Evolutionary conservation across 2,888 invertebrate genomes (phyloP), one percentile per base, ranked within the genome.

Genomic region (Drosophila demipolita): DNA sequence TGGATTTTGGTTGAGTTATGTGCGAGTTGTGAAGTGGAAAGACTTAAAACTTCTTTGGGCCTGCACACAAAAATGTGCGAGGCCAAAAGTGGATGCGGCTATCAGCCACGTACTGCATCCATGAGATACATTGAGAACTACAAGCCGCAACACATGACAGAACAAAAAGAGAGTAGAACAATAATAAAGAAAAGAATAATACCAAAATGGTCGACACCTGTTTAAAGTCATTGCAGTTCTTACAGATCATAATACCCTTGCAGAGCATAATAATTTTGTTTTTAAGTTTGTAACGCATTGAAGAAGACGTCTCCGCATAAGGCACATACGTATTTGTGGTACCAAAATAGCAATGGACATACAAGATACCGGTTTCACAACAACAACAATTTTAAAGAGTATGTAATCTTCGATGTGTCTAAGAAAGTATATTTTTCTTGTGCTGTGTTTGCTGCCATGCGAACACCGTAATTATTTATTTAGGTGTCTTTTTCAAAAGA

Each of bases 141-240:
- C 52, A 66, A 66, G 42, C 63, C 65, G 59, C 54, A 62, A 65
- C 73, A 69, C 82, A 84, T 78, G 76, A 67, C 64, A 66, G 73
- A 73, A 85, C 68, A 79, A 77, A 65, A 60, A 42, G n/a, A 58
- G 61, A 59, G 48, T 42, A 57, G 20, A 45, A 45, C 20, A 45
- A 45, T 23, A 45, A 45, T 15, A 45, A 40, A 23, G 45, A 45
- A 20, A 23, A 61, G 33, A 68, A 55, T 50, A 65, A 50, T 53
- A 57, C 67, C 48, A 75, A 35, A 59, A 35, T 48, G 32, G 53
- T 45, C 57, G 63, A 75, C 89, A 86, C 89, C 84, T 84, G 89
- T 83, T 78, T 48, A 78, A 89, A 78, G 75, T 58, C 57, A 59
- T 59, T 76, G 78, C 74, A 73, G 61, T 60, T 54, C 58, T 57